Evolutionary conservation across 1,140 invertebrate species (phyloP).

Genomic region (Hydropsyche tenuis): DNA sequence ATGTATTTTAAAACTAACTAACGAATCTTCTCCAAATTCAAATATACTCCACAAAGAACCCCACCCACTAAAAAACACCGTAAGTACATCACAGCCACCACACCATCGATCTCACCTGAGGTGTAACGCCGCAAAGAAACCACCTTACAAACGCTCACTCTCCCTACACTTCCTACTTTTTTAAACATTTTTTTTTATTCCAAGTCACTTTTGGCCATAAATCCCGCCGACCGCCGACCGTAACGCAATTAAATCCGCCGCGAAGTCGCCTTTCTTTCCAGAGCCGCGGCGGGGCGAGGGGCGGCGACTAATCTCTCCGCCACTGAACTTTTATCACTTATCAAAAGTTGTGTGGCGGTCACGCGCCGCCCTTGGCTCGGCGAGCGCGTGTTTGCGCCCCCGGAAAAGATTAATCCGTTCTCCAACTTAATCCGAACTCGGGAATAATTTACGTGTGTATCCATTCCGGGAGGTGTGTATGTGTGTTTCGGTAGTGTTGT

Average conservation of each 20-base stretch:
- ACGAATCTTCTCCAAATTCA: no score
- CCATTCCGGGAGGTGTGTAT: neutral
- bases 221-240: conserved; percentile 13
- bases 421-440: conserved; percentile 29
- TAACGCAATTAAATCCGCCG: conserved; percentile 23
- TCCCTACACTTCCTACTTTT: no score
- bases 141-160: no score
- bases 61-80: no score
- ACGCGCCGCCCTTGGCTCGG: neutral
- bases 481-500: no score
- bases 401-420: conserved; percentile 32
- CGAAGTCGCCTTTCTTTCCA: conserved; percentile 19
- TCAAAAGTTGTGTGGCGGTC: conserved; percentile 32
- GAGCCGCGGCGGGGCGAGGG: neutral
- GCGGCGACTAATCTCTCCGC: conserved; percentile 19
- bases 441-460: conserved; percentile 14
- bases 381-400: conserved; percentile 26
- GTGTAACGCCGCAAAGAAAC: no score
- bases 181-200: no score
- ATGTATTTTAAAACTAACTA: no score
- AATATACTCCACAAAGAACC: no score
- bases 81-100: no score
- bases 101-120: no score
- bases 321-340: conserved; percentile 39
- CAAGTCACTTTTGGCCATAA: conserved; percentile 1